phyloP scores from a whole-genome alignment of 2,797 vertebrate species.

The Chelon auratus region DNA sequence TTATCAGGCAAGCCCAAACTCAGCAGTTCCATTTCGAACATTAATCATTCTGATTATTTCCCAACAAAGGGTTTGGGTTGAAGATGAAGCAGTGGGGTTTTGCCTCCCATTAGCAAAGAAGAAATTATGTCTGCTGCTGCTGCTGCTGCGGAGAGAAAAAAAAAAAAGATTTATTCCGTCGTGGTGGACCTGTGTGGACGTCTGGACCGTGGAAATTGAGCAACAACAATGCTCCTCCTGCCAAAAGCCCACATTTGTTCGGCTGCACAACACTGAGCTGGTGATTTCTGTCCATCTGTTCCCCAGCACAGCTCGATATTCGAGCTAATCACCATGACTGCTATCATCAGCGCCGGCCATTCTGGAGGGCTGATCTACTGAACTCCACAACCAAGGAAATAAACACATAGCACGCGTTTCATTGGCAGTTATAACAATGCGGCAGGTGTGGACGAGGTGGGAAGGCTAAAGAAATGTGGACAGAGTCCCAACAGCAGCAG shows the following conservation, averaged over 20 bases:
- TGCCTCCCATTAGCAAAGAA: slow-evolving; percentile 58
- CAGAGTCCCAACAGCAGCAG: neutral
- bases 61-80: slow-evolving; percentile 64
- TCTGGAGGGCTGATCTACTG: slow-evolving; percentile 49
- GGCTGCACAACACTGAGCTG: slow-evolving; percentile 71
- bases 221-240: slow-evolving; percentile 57
- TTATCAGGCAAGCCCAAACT: slow-evolving; percentile 64
- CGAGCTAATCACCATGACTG: slow-evolving; percentile 71
- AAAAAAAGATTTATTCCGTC: slow-evolving; percentile 35
- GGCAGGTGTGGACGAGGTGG: slow-evolving; percentile 39
- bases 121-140: slow-evolving; percentile 55
- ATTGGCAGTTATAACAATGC: slow-evolving; percentile 19
- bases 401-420: slow-evolving; percentile 29
- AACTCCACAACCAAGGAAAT: slow-evolving; percentile 40
- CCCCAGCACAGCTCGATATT: slow-evolving; percentile 58
- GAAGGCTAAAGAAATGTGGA: slow-evolving; percentile 22
- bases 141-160: neutral
- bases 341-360: slow-evolving; percentile 50
- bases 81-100: slow-evolving; percentile 24
- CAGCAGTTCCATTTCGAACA: slow-evolving; percentile 60
- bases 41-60: slow-evolving; percentile 74
- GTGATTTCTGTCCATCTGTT: slow-evolving; percentile 83
- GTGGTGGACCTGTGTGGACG: slow-evolving; percentile 59
- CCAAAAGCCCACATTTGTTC: slow-evolving; percentile 79
- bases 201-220: slow-evolving; percentile 63